Percentiles rank a stretch among this genome's conserved stretches.
Evolutionary conservation across 2,888 invertebrate species (phyloP).

Genomic region (Pristionchus arcanus): DNA sequence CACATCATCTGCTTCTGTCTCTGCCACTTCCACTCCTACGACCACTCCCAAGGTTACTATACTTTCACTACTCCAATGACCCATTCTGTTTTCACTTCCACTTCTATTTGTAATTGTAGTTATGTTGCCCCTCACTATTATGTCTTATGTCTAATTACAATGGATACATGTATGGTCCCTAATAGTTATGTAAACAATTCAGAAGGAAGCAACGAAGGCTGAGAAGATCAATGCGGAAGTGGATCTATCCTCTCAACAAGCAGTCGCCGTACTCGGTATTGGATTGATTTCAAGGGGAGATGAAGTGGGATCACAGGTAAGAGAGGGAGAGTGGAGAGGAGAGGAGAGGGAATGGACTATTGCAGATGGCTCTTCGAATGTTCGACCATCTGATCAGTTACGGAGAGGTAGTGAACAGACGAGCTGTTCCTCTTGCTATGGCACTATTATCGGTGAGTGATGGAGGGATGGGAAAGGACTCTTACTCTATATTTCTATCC

Average conservation of each 20-base stretch:
- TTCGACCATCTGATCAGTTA: constrained; percentile 83
- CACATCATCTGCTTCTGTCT: not conserved
- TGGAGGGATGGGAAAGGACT: too few species aligned
- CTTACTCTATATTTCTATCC: too few species aligned
- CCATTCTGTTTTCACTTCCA: not conserved
- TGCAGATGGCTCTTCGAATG: constrained; percentile 75
- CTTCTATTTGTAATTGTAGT: not conserved
- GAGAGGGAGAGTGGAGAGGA: not conserved
- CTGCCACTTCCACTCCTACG: not conserved
- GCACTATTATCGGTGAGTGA: constrained; percentile 91
- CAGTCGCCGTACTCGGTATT: constrained; percentile 96
- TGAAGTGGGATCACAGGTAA: constrained; percentile 91
- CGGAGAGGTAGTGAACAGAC: constrained; percentile 95
- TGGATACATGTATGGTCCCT: constrained; percentile 90
- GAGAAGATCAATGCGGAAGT: constrained; percentile 79
- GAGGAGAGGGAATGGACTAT: not conserved
- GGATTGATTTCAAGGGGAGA: constrained; percentile 98
- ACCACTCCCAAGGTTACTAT: constrained; percentile 10
- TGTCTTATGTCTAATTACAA: too few species aligned
- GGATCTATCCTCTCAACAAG: constrained; percentile 86
- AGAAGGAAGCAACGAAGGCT: constrained; percentile 75
- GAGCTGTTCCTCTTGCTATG: constrained; percentile 96
- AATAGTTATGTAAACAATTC: constrained; percentile 86
- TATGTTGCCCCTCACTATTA: too few species aligned
- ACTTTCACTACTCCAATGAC: not conserved